A percentile compares a stretch with the other conserved stretches of the same genome.
phyloP scores from a whole-genome alignment of 2,113 vertebrate species.

The Chloropsis hardwickii region DNA sequence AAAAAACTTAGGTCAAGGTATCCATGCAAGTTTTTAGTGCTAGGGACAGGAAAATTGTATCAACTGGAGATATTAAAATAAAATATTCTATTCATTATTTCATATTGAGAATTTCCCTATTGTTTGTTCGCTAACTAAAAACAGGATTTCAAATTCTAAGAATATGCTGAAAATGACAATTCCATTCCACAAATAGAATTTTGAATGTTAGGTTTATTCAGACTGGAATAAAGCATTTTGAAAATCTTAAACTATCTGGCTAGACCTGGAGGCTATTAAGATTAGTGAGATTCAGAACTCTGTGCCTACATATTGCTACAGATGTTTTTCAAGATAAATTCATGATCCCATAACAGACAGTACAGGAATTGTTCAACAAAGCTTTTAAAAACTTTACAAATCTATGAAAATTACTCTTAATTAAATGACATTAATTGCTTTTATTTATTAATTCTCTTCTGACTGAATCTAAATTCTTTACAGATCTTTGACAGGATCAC shows the following conservation, averaged over 20 bases:
- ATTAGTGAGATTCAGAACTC: not conserved
- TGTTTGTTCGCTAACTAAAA: not conserved
- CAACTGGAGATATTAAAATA: not conserved
- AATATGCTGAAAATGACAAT: not conserved
- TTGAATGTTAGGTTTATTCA: not conserved
- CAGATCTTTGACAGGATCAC: not conserved
- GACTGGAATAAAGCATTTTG: not conserved
- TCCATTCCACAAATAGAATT: not conserved
- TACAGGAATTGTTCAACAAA: not conserved
- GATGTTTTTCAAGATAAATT: not conserved
- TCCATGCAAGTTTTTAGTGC: not conserved
- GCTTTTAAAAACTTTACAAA: not conserved
- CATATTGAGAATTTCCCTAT: not conserved
- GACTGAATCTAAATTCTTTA: not conserved
- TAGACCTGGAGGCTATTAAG: not conserved
- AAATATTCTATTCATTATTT: not conserved
- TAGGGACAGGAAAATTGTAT: not conserved
- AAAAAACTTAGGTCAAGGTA: not conserved
- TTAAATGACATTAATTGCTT: not conserved
- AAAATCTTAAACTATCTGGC: not conserved
- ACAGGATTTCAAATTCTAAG: not conserved
- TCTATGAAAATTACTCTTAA: not conserved
- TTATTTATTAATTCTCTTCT: not conserved
- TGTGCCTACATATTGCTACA: not conserved
- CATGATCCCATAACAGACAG: fast-evolving